Conservation (phyloP, 2,888 invertebrate genomes). For the Macrostomum cliftonense region DNA sequence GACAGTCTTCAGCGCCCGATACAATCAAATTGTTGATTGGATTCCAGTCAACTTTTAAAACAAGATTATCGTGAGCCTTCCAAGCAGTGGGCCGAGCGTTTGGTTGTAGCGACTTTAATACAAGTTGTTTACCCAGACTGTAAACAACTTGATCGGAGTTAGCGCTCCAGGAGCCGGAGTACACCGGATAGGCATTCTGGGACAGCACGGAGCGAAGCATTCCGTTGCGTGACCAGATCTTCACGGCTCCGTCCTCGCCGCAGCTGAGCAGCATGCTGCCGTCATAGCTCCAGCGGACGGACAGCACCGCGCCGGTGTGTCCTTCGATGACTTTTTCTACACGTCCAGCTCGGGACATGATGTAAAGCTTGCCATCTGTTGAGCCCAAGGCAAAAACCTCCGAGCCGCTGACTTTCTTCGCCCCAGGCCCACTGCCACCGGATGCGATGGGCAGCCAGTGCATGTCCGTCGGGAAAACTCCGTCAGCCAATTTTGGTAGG, state of each 20-base stretch:
- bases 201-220: conserved; percentile 66
- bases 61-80: conserved; percentile 84
- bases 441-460: conserved; percentile 58
- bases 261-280: conserved; percentile 79
- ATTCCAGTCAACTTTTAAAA: conserved; percentile 51
- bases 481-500: conserved; percentile 57
- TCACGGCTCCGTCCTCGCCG: conserved; percentile 89
- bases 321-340: conserved; percentile 79
- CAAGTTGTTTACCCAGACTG: conserved; percentile 43
- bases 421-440: conserved; percentile 23
- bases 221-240: conserved; percentile 89
- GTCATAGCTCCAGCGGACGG: conserved; percentile 79
- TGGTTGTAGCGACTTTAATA: conserved; percentile 45
- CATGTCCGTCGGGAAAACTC: conserved; percentile 70
- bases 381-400: conserved; percentile 68
- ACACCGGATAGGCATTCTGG: conserved; percentile 55
- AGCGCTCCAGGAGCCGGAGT: conserved; percentile 58
- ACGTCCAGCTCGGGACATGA: conserved; percentile 67
- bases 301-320: conserved; percentile 65
- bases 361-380: conserved; percentile 70
- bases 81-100: conserved; percentile 49
- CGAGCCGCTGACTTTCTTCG: conserved; percentile 39
- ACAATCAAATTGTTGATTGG: conserved; percentile 44
- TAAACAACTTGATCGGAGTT: conserved; percentile 45
- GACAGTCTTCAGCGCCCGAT: conserved; percentile 55